Evolutionary conservation across 2,888 invertebrate genomes (phyloP).

Genomic region (Eupithecia exiguata): DNA sequence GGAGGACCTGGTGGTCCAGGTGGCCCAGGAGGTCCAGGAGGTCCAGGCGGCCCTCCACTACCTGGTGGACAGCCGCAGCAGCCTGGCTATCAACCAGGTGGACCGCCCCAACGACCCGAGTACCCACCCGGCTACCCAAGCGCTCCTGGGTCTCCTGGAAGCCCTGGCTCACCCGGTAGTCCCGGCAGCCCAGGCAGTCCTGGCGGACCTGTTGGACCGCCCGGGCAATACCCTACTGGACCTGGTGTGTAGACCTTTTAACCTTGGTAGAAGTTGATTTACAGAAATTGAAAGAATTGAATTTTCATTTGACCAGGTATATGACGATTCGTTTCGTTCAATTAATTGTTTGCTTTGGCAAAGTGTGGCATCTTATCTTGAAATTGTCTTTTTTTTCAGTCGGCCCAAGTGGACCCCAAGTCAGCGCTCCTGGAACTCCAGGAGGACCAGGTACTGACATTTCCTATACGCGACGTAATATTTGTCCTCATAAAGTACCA

Average conservation of each 20-base stretch:
- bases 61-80: slow-evolving; percentile 46
- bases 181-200: slow-evolving; percentile 44
- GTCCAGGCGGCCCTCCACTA: slow-evolving; percentile 21
- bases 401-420: neutral
- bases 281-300: neutral
- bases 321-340: neutral
- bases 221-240: slow-evolving; percentile 44
- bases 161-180: slow-evolving; percentile 42
- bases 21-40: slow-evolving; percentile 46
- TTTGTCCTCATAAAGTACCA: no score
- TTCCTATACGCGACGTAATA: neutral
- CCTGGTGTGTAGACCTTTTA: slow-evolving; percentile 7
- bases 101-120: neutral
- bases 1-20: slow-evolving; percentile 21
- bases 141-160: slow-evolving; percentile 39
- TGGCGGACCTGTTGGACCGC: slow-evolving; percentile 31
- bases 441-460: neutral
- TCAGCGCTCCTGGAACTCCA: neutral
- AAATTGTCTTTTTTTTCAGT: neutral
- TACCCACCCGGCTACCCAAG: slow-evolving; percentile 44
- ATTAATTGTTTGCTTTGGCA: neutral
- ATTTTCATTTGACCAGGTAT: neutral
- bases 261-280: no score
- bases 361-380: neutral
- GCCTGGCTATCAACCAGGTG: slow-evolving; percentile 50